Base-by-base conservation (phyloP, 64 coral and sea anemone species). In the Montipora efflorescens region DNA sequence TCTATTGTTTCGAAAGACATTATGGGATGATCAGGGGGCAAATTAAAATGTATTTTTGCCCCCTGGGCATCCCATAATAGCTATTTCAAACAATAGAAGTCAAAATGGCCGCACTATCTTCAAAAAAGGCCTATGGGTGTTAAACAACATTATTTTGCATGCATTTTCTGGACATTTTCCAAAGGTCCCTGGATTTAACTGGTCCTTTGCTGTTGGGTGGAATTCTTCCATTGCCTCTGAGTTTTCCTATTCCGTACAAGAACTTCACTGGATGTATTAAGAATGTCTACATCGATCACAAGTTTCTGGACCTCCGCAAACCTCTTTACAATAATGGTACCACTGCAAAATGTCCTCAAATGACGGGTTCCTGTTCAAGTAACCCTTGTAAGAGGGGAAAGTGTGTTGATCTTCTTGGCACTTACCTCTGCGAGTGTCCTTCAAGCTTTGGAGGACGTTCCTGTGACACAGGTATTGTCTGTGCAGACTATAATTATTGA, bases 121-220 rank as follows among this genome's bases (percentile, higher is more conserved):
- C 36, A 36, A 36, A 36, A 36, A 36, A 2, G 36, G 36, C 36
- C 36, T 36, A 36, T 36, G 36, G 36, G 36, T 36, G 36, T 36
- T 36, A 36, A 36, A 36, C 36, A 36, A 36, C 36, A 8, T 57
- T 57, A 11, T 57, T 57, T 57, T 57, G 53, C 53, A 11, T 57
- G 0, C 53, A 11, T 5, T 36, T 36, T 36, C 36, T 36, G 36
- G 36, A 36, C 2, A 36, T 36, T 57, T 57, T 11, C 6, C 6
- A 57, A 46, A 93, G 98, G 58, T 96, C 95, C 3, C 47, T 99
- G 25, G 94, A 99, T 20, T 73, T 99, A n/a, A 96, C 95, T 46
- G 92, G 91, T 15, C 98, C 98, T 1, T 89, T 99, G 25, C n/a
- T 99, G 19, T 82, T 99, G 10, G 98, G 98, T 15, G 95, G 95